Base-by-base conservation (phyloP, 2,113 vertebrate species). In the Pitta sordida region DNA sequence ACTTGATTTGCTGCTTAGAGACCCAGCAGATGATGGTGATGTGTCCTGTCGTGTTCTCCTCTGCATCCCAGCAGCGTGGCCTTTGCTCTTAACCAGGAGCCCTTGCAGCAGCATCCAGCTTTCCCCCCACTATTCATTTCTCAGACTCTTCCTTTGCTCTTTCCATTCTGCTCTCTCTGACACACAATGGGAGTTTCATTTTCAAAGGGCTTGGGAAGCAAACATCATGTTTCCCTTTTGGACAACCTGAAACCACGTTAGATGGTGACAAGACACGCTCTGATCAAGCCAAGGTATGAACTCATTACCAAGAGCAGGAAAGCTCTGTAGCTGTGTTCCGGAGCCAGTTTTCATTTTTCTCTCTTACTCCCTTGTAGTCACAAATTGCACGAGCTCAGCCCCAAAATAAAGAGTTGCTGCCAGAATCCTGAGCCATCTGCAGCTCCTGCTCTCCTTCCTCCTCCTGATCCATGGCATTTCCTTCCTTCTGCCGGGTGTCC, bases 381-480 rank as follows among this genome's bases (percentile, higher is more conserved):
- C 65, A 86, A 77, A 76, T 29, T 44, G 55, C 41, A 41, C 4
- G 34, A 92, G 58, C 63, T 73, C 58, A 55, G 62, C 83, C 78
- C 69, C 74, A 65, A 83, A 87, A 55, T 27, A 36, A 68, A 89
- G 78, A 53, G 18, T 65, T 92, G 69, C 49, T 73, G 74, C 65
- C 65, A 88, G 91, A 90, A 1, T 2, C 51, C 7, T 9, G 26
- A 68, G 71, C 83, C 77, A 69, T 64, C 32, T 71, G 65, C 53
- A 24, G 65, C 62, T 86, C 36, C 68, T 78, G 58, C 64, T 91
- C 6, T 2, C 67, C 43, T 63, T 68, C 56, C 56, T 48, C 48
- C 44, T 86, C 48, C 29, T 0, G 0, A 20, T 4, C 10, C 2
- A 0, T 1, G 1, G 36, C 6, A 0, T 41, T 51, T 67, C 48